Percentiles rank a stretch among this genome's conserved stretches.
Evolutionary conservation across 2,797 vertebrate species (phyloP).

Genomic region (Ispidina lecontei): DNA sequence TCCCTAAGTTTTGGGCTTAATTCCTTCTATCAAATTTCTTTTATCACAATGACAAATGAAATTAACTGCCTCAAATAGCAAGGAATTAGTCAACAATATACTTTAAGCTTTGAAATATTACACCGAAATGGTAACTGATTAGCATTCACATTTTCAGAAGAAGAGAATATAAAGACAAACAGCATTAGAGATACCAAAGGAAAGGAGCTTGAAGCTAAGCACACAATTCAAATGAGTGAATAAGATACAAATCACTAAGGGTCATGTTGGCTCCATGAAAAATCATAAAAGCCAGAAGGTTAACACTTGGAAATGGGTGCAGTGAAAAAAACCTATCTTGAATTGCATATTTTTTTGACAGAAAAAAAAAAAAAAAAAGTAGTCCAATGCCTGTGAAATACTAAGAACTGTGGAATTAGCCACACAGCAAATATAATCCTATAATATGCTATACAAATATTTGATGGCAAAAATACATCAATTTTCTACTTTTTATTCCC

Average conservation of each 20-base stretch:
- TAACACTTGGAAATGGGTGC: background rate
- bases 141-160: background rate
- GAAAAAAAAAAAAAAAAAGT: background rate
- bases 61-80: background rate
- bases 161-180: background rate
- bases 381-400: background rate
- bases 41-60: background rate
- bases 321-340: background rate
- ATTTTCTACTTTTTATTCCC: background rate
- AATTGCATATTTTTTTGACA: background rate
- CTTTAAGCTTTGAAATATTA: background rate
- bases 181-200: background rate
- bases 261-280: background rate
- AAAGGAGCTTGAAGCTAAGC: background rate
- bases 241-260: background rate
- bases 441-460: background rate
- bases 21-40: background rate
- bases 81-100: background rate
- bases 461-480: background rate
- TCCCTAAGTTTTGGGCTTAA: background rate
- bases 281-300: background rate
- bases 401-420: background rate
- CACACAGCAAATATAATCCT: background rate
- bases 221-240: background rate
- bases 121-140: background rate